A percentile compares a stretch with the other conserved stretches of the same genome.
These are phyloP conservation scores for Chrysocyon brachyurus DNA, from an alignment of 2,797 vertebrate genomes.

Conservation along the genomic window DNA sequence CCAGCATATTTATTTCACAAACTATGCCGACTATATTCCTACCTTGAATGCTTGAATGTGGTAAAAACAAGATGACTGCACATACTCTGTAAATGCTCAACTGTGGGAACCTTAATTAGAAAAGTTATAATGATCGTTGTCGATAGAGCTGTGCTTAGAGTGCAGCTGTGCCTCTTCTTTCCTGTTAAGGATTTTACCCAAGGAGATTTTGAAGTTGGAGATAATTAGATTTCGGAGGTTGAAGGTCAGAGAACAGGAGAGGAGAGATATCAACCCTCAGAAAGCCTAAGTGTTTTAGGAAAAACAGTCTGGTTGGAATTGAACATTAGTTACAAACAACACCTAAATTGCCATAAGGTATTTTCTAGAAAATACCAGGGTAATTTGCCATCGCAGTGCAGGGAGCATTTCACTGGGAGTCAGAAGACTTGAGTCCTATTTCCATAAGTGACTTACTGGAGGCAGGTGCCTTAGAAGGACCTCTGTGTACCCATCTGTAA, in stretches of 20 bases:
- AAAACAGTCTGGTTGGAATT: neutral
- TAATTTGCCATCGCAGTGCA: neutral
- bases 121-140: conserved; percentile 20
- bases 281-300: conserved; percentile 39
- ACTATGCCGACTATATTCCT: neutral
- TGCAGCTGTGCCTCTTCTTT: neutral
- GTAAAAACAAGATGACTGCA: neutral
- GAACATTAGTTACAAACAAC: conserved; percentile 10
- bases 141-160: neutral
- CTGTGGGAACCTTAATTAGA: conserved; percentile 62
- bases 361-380: neutral
- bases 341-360: neutral
- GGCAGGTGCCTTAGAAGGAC: neutral
- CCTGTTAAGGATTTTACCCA: conserved; percentile 6
- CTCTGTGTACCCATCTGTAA: neutral
- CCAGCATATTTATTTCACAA: neutral
- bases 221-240: conserved; percentile 60
- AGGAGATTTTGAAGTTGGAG: conserved; percentile 40
- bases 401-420: neutral
- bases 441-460: neutral
- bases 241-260: conserved; percentile 36
- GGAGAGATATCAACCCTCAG: neutral
- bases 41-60: neutral
- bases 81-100: neutral
- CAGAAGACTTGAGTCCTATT: neutral